A percentile compares a stretch with the other conserved stretches of the same genome.
Conservation (phyloP, 1,140 invertebrate genomes). For the Globodera rostochiensis region DNA sequence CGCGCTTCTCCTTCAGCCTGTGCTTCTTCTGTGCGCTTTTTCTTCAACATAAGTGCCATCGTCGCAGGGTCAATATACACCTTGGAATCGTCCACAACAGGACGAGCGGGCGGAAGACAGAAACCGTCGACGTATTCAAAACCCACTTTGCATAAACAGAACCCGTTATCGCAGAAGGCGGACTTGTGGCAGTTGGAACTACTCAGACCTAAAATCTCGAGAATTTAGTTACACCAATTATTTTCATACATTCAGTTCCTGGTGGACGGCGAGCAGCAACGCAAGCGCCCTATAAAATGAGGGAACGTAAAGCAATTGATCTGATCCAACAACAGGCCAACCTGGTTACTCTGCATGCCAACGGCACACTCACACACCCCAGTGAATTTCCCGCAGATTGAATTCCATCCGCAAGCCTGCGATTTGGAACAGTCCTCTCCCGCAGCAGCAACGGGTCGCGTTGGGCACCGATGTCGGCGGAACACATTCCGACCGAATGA, state of each 20-base stretch:
- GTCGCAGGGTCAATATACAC: slow-evolving; percentile 26
- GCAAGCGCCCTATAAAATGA: slow-evolving; percentile 23
- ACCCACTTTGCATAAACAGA: slow-evolving; percentile 55
- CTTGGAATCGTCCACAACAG: slow-evolving; percentile 46
- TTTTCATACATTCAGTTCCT: slow-evolving; percentile 26
- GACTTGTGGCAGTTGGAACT: slow-evolving; percentile 56
- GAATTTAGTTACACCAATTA: not conserved
- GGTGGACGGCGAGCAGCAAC: slow-evolving; percentile 25
- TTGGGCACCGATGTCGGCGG: slow-evolving; percentile 34
- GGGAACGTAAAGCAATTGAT: not conserved
- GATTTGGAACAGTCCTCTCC: slow-evolving; percentile 56
- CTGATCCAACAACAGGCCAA: not conserved
- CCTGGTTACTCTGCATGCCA: slow-evolving; percentile 52
- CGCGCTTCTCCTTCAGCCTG: not conserved
- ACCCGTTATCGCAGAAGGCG: slow-evolving; percentile 62
- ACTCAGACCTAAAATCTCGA: slow-evolving; percentile 14
- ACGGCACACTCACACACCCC: slow-evolving; percentile 62
- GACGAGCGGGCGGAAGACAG: slow-evolving; percentile 48
- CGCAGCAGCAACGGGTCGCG: slow-evolving; percentile 41
- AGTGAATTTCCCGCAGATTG: slow-evolving; percentile 52
- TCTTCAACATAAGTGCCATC: slow-evolving; percentile 3
- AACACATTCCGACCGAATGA: slow-evolving; percentile 6
- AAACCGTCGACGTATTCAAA: slow-evolving; percentile 43
- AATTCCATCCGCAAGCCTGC: slow-evolving; percentile 57
- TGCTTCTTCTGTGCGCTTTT: not conserved